These are phyloP conservation scores for Toxotes chatareus DNA, from an alignment of 2,113 vertebrate species.

Conservation along the genomic window DNA sequence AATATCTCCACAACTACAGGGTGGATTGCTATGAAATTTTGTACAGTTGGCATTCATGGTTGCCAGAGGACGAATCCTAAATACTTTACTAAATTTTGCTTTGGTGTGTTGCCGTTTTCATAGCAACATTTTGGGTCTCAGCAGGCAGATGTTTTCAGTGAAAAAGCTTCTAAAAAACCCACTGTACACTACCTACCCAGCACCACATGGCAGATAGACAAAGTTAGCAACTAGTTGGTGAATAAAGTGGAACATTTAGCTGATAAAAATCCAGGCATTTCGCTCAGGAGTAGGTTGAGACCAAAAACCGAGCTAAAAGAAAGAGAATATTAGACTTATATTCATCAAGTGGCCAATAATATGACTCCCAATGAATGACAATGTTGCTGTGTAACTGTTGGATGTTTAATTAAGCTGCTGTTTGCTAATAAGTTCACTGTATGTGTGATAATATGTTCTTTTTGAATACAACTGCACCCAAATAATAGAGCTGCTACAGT, in stretches of 20 bases:
- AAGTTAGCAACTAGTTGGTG: neutral
- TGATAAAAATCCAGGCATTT: neutral
- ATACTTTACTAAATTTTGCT: neutral
- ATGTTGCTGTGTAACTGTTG: neutral
- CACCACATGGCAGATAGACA: too few relatives aligned
- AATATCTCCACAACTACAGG: neutral
- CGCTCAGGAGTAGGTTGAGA: neutral
- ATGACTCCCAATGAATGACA: neutral
- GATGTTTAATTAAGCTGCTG: neutral
- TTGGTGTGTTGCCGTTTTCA: neutral
- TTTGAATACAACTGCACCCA: neutral
- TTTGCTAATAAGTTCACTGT: neutral
- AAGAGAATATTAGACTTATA: too few relatives aligned
- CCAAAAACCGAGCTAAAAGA: neutral
- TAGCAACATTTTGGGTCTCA: too few relatives aligned
- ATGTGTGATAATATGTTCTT: neutral
- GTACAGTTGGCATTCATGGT: neutral
- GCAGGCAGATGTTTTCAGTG: too few relatives aligned
- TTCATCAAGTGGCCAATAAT: neutral
- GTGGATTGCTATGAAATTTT: neutral
- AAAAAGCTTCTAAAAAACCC: too few relatives aligned
- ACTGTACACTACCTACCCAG: too few relatives aligned
- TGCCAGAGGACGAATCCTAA: neutral
- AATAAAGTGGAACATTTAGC: neutral
- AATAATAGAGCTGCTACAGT: constrained; percentile 6